Conservation (phyloP, 2,888 invertebrate genomes). For the Stenodema calcarata region DNA sequence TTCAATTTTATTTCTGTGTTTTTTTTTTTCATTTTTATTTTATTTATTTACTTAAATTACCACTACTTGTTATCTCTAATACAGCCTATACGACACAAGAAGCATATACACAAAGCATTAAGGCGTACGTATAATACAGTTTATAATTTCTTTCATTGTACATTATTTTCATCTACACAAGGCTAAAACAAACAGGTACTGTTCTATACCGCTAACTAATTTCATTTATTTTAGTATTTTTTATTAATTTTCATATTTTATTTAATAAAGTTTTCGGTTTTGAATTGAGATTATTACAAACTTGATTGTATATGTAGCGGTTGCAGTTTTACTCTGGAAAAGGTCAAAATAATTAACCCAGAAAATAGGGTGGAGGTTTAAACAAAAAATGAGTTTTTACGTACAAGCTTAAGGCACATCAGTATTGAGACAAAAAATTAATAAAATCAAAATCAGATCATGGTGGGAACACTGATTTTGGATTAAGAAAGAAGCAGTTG, state of each 20-base stretch:
- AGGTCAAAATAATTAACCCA: not conserved
- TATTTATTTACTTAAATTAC: not conserved
- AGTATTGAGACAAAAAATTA: not conserved
- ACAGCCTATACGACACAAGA: conserved; percentile 39
- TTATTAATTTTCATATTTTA: not conserved
- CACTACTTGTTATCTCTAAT: conserved; percentile 12
- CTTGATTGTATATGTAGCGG: conserved; percentile 4
- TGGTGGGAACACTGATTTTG: not conserved
- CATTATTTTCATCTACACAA: conserved; percentile 6
- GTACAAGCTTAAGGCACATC: conserved; percentile 20
- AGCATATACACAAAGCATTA: conserved; percentile 50
- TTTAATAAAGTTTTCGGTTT: not conserved
- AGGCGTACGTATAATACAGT: conserved; percentile 42
- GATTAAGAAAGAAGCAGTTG: not conserved
- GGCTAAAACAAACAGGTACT: conserved; percentile 37
- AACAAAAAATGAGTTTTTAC: not conserved
- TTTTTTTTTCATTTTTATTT: not conserved
- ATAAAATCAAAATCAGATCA: too few relatives aligned
- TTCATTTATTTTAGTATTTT: not conserved
- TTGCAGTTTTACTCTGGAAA: not conserved
- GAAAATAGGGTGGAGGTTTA: not conserved
- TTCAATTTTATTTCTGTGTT: not conserved
- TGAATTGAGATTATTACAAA: not conserved
- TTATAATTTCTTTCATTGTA: not conserved
- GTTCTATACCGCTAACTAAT: conserved; percentile 13